Base-by-base conservation (phyloP, 1,140 invertebrate genomes). In the Lucilia sericata region DNA sequence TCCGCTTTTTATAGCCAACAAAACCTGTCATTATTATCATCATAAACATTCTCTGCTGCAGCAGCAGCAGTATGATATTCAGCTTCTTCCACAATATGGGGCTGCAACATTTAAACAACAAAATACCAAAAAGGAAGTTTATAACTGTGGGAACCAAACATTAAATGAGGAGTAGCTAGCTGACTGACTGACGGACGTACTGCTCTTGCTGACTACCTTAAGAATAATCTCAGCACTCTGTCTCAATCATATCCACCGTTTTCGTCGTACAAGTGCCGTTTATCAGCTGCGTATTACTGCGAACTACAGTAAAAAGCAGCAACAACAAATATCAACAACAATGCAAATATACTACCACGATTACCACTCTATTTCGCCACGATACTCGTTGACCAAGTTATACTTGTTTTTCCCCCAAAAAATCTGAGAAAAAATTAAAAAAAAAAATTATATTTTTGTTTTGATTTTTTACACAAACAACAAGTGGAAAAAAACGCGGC, bases 71-170 rank as follows among this genome's bases (percentile, higher is more conserved):
- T 1, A 55, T 55, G 2, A 55, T 55, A 3, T 55, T 55, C 17
- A 55, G 17, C 51, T 55, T 55, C 51, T 55, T 17, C 10, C 25
- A 30, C 25, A 42, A 10, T 7, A 42, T 42, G 5, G 42, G 5
- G 42, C 42, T 42, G 5, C 10, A 42, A 60, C 55, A n/a, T 17
- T 70, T 21, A 21, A 19, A 21, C 2, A 70, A 70, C n/a, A 70
- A 80, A 19, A 49, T 80, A 42, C 76, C 76, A 80, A 80, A 80
- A 80, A 80, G 76, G 76, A 80, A 80, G 76, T 80, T 49, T 80
- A 80, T 80, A 80, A 80, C 76, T 80, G 76, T 80, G 76, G 76
- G 76, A 80, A 80, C 76, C 47, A 80, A 78, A 70, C 47, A 21
- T 21, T 5, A 70, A 70, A 70, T n/a, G 10, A 70, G 5, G 10